phyloP scores from a whole-genome alignment of 2,888 invertebrate genomes.

The Eucera pruinosa region DNA sequence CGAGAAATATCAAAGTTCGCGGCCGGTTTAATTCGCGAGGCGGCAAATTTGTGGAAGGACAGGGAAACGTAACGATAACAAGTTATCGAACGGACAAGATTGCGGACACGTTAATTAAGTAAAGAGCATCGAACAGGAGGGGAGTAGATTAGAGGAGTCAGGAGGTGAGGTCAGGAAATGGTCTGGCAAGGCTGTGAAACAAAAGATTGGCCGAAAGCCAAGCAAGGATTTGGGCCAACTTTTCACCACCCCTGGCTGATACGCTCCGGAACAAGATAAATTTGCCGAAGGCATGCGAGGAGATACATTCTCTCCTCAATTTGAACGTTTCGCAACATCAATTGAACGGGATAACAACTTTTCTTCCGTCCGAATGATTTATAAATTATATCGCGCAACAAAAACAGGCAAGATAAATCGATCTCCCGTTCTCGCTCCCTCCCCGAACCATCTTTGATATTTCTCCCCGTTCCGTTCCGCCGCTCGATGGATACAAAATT shows the following conservation, averaged over 20 bases:
- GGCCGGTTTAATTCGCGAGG: constrained; percentile 3
- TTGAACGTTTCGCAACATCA: background rate
- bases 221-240: constrained; percentile 67
- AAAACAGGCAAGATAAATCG: background rate
- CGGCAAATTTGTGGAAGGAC: constrained; percentile 4
- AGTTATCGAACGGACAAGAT: constrained; percentile 30
- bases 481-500: constrained; percentile 1
- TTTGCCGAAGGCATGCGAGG: constrained; percentile 19
- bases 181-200: constrained; percentile 47
- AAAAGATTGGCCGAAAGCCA: constrained; percentile 68
- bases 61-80: background rate
- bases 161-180: constrained; percentile 32
- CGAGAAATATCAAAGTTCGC: constrained; percentile 16
- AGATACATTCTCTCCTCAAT: constrained; percentile 4
- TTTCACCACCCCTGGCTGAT: constrained; percentile 34
- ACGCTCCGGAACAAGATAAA: constrained; percentile 42
- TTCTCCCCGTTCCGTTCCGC: background rate
- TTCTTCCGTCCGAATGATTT: background rate
- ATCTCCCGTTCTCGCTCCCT: too few relatives aligned
- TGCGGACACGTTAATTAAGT: constrained; percentile 55
- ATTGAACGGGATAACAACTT: too few relatives aligned
- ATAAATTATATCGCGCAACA: background rate
- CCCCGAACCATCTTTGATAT: background rate
- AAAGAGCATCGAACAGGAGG: constrained; percentile 45
- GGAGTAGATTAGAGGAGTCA: constrained; percentile 31